These are phyloP conservation scores for Ciconia stormi DNA, from an alignment of 2,113 vertebrate species.

Conservation along the genomic window DNA sequence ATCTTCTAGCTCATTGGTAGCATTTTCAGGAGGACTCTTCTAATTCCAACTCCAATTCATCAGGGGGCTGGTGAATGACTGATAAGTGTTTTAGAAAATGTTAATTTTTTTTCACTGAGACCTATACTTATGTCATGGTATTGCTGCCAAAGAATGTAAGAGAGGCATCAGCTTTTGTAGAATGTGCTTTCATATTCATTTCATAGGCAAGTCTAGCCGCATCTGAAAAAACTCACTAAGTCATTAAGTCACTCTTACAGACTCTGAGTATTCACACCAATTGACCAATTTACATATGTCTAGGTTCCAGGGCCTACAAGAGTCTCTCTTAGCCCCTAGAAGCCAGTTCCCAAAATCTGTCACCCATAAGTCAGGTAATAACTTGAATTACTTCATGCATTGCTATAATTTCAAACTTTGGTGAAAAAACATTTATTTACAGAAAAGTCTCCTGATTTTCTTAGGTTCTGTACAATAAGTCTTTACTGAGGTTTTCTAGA, in stretches of 20 bases:
- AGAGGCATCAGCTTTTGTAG: neutral
- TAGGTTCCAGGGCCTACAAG: neutral
- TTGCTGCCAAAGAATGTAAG: neutral
- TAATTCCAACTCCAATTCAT: neutral
- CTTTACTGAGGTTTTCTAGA: neutral
- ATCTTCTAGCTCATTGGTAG: neutral
- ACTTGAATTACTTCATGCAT: neutral
- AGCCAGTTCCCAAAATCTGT: neutral
- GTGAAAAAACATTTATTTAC: neutral
- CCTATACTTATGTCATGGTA: neutral
- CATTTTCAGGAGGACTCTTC: neutral
- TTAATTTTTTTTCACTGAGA: neutral
- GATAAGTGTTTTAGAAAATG: neutral
- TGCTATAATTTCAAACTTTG: neutral
- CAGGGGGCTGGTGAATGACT: neutral
- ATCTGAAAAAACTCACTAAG: neutral
- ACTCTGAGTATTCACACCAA: neutral
- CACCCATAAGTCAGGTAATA: neutral
- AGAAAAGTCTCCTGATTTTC: neutral
- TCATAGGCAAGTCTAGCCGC: neutral
- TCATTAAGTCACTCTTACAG: neutral
- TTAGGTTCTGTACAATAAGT: neutral
- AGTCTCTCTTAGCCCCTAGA: fast-evolving
- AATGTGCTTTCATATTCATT: neutral
- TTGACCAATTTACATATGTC: neutral